These are phyloP conservation scores for Dryococelus australis DNA, from an alignment of 2,888 invertebrate genomes.

Conservation along the genomic window DNA sequence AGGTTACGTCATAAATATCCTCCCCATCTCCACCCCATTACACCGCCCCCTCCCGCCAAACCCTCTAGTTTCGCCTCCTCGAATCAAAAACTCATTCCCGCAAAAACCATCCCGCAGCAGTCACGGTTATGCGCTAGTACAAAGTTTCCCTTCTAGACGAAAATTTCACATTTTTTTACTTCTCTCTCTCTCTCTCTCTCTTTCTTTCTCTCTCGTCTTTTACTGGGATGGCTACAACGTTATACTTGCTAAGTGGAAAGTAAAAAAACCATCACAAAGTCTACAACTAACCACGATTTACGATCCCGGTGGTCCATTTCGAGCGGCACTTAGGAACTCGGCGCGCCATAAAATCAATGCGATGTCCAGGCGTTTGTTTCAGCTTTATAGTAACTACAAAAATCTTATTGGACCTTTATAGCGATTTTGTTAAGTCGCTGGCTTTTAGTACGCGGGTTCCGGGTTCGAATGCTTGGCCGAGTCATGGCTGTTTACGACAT, in stretches of 20 bases:
- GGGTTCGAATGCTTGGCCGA: neutral
- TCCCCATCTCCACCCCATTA: constrained; percentile 10
- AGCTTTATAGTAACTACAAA: constrained; percentile 1
- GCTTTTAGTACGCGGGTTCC: neutral
- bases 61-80: neutral
- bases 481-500: neutral
- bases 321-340: neutral
- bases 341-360: constrained; percentile 9
- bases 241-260: neutral
- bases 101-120: constrained; percentile 10
- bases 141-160: neutral
- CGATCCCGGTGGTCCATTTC: constrained; percentile 2
- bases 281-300: constrained; percentile 3
- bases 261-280: neutral
- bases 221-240: neutral
- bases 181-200: neutral
- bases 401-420: neutral
- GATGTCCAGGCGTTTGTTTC: neutral
- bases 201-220: neutral
- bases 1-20: neutral
- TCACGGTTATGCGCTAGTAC: neutral
- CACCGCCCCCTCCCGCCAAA: neutral
- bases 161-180: neutral
- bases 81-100: constrained; percentile 16
- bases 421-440: neutral